These are phyloP conservation scores for Caenorhabditis briggsae DNA, from an alignment of 1,140 invertebrate species.

Conservation along the genomic window DNA sequence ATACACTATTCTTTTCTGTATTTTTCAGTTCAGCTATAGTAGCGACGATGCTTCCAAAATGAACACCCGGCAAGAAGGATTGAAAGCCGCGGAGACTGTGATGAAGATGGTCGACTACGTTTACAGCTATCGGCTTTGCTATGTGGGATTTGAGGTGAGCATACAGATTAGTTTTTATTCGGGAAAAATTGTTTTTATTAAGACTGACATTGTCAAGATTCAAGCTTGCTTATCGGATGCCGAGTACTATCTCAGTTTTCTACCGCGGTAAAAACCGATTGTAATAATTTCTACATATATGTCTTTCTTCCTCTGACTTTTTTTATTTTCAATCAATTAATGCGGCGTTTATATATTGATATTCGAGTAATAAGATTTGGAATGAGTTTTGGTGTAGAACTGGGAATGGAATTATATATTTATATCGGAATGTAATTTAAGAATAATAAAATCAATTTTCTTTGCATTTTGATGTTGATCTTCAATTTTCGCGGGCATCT, in stretches of 20 bases:
- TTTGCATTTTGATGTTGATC: too few species aligned
- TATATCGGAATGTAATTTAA: too few species aligned
- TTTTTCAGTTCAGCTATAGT: not conserved
- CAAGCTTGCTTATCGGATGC: slow-evolving; percentile 44
- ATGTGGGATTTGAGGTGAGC: slow-evolving; percentile 31
- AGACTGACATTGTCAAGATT: slow-evolving; percentile 38
- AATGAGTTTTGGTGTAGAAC: too few species aligned
- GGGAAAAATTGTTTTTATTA: not conserved
- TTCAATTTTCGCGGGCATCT: not conserved
- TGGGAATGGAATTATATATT: too few species aligned
- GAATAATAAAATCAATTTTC: too few species aligned
- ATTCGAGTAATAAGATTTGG: not conserved
- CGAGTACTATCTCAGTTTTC: slow-evolving; percentile 44
- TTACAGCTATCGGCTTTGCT: slow-evolving; percentile 22
- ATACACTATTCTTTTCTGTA: not conserved
- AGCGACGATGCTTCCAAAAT: slow-evolving; percentile 30
- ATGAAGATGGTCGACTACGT: slow-evolving; percentile 51
- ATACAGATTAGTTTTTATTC: not conserved
- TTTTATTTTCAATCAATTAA: too few species aligned
- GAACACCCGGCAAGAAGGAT: slow-evolving; percentile 13
- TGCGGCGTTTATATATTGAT: not conserved
- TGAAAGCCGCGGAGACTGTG: slow-evolving; percentile 13
- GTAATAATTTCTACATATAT: not conserved
- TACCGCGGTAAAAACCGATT: not conserved
- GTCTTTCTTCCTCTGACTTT: not conserved